Conservation (phyloP, 2,797 vertebrate species). For the Parotocinclus haroldoi region DNA sequence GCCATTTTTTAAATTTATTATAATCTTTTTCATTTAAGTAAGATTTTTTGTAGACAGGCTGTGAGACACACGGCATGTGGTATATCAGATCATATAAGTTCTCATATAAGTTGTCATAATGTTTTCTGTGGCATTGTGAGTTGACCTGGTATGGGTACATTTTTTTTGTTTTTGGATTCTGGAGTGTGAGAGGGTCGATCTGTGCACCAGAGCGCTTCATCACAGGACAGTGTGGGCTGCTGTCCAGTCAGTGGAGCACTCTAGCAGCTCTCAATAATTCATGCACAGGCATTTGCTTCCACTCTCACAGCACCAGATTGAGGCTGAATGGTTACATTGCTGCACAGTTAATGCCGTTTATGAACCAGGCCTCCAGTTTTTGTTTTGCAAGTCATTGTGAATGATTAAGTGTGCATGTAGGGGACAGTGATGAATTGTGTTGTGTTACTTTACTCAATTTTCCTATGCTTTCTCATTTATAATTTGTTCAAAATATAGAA, state of each 20-base stretch:
- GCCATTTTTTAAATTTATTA: neutral
- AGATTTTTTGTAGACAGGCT: neutral
- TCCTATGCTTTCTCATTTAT: conserved; percentile 24
- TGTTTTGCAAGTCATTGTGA: neutral
- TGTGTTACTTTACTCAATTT: conserved; percentile 17
- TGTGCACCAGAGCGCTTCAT: conserved; percentile 23
- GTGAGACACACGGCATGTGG: neutral
- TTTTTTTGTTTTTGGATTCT: neutral
- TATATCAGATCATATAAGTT: neutral
- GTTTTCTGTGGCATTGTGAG: conserved; percentile 4
- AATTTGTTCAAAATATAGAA: conserved; percentile 16
- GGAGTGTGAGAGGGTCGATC: conserved; percentile 9
- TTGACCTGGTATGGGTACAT: neutral
- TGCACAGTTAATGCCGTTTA: conserved; percentile 67
- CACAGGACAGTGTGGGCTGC: conserved; percentile 27
- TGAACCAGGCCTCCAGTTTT: conserved; percentile 19
- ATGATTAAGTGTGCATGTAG: conserved; percentile 2
- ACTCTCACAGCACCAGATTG: conserved; percentile 47
- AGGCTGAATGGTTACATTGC: conserved; percentile 49
- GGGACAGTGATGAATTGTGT: conserved; percentile 14
- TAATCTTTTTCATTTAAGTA: conserved; percentile 4
- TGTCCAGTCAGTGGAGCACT: conserved; percentile 35
- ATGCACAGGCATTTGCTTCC: conserved; percentile 43
- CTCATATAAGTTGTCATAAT: neutral
- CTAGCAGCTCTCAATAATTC: conserved; percentile 48